Evolutionary conservation across 2,888 invertebrate genomes (phyloP).

Genomic region (Yponomeuta sedellus): DNA sequence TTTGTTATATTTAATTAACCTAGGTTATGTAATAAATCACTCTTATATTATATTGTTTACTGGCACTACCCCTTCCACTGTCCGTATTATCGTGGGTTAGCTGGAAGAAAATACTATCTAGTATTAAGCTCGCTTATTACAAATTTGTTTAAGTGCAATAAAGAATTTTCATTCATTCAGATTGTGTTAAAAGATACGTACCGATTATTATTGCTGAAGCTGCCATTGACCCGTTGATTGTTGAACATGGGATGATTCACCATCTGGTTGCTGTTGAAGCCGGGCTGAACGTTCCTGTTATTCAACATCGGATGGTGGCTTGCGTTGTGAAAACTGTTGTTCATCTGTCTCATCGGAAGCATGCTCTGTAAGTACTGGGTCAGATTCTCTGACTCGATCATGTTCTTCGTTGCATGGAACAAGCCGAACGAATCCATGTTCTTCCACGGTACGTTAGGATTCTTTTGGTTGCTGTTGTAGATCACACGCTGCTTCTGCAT

Average conservation of each 20-base stretch:
- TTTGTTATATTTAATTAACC: too few species aligned
- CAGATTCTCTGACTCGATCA: constrained; percentile 51
- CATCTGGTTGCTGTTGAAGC: constrained; percentile 32
- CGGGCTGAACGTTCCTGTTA: constrained; percentile 34
- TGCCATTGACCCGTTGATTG: constrained; percentile 45
- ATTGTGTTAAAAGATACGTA: constrained; percentile 15
- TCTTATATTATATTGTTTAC: too few species aligned
- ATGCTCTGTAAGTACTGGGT: constrained; percentile 66
- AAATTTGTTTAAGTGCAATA: too few species aligned
- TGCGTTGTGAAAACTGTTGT: constrained; percentile 60
- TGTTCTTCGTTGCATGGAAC: constrained; percentile 21
- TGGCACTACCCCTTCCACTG: too few species aligned
- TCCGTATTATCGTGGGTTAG: too few species aligned
- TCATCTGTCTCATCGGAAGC: constrained; percentile 47
- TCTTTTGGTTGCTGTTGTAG: constrained; percentile 47
- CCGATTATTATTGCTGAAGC: constrained; percentile 37
- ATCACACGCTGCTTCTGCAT: constrained; percentile 43
- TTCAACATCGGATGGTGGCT: constrained; percentile 64
- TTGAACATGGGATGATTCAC: constrained; percentile 9
- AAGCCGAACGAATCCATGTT: background rate
- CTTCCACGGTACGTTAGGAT: constrained; percentile 7
- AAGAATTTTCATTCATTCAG: too few species aligned
- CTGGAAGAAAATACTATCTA: too few species aligned
- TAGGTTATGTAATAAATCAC: too few species aligned
- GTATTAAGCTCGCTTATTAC: too few species aligned